Conservation (phyloP, 2,113 vertebrate species). For the Eonycteris spelaea region DNA sequence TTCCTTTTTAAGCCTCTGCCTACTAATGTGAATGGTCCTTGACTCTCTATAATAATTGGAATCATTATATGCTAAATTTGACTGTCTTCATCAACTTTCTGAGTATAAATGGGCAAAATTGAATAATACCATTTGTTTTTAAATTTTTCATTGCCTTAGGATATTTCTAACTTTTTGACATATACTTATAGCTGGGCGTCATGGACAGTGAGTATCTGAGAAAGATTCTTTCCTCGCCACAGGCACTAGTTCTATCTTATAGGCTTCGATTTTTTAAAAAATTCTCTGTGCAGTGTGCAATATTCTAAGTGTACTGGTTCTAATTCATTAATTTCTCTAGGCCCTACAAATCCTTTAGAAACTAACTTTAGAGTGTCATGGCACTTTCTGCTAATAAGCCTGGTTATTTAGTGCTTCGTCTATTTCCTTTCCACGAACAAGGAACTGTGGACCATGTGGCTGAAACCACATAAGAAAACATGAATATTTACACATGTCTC, state of each 20-base stretch:
- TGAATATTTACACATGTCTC: neutral
- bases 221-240: neutral
- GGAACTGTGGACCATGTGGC: neutral
- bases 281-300: neutral
- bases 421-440: neutral
- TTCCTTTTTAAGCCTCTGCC: neutral
- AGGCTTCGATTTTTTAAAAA: neutral
- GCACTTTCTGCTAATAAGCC: neutral
- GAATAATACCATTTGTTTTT: neutral
- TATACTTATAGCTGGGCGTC: neutral
- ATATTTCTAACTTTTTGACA: neutral
- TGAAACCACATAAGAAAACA: neutral
- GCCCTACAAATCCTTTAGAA: neutral
- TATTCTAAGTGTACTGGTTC: neutral
- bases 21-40: conserved; percentile 6
- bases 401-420: neutral
- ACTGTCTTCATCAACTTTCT: conserved; percentile 1
- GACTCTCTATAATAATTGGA: neutral
- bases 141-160: neutral
- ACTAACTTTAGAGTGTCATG: neutral
- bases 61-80: conserved; percentile 40
- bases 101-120: conserved; percentile 26
- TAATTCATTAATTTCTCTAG: neutral
- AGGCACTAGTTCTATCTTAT: neutral
- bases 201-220: neutral